These are phyloP conservation scores for Drosophila mayaguana DNA, from an alignment of 2,888 invertebrate species.

Conservation along the genomic window DNA sequence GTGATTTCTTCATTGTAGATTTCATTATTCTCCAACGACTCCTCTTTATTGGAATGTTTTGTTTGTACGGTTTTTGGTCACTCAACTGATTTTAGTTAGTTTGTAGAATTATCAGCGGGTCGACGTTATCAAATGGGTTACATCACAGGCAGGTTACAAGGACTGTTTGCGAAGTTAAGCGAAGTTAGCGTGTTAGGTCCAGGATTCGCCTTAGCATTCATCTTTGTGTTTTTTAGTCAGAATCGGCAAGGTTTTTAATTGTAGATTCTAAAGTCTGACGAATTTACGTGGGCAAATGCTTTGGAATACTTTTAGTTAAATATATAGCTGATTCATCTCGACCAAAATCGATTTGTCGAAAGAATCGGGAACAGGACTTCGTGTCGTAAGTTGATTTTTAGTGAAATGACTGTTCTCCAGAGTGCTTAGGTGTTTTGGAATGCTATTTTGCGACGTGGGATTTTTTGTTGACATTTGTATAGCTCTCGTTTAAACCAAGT, in stretches of 20 bases:
- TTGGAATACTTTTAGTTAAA: not conserved
- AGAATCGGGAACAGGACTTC: not conserved
- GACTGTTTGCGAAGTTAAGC: not conserved
- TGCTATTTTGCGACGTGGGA: not conserved
- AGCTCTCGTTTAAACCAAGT: not conserved
- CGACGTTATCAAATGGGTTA: not conserved
- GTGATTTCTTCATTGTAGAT: not conserved
- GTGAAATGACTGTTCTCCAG: conserved; percentile 15
- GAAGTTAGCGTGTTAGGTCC: not conserved
- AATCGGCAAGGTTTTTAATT: not conserved
- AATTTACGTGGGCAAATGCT: not conserved
- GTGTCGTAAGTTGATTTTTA: not conserved
- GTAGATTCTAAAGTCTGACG: not conserved
- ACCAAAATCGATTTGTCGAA: not conserved
- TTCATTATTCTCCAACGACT: not conserved
- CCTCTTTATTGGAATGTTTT: not conserved
- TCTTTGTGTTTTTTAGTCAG: not conserved
- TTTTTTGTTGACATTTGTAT: not conserved
- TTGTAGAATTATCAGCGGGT: not conserved
- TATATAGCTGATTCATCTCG: not conserved
- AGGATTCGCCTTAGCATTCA: not conserved
- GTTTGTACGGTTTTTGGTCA: not conserved
- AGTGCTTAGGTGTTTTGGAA: not conserved
- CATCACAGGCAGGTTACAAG: not conserved
- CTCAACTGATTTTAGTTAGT: not conserved